Conservation (phyloP, 37 sponge, comb jelly and placozoan genomes). For the Crambe crambe region DNA sequence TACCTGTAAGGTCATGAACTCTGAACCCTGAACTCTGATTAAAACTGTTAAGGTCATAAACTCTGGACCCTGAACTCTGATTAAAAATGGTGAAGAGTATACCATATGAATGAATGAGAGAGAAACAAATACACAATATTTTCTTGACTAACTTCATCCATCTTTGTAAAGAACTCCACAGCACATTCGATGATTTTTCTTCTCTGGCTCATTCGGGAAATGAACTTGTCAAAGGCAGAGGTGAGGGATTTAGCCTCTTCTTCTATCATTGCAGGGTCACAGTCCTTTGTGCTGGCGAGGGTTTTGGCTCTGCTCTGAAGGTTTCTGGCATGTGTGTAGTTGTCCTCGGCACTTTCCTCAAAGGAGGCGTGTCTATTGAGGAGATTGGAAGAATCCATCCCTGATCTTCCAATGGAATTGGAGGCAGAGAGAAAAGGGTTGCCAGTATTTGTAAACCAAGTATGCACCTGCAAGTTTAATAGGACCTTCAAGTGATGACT, state of each 20-base stretch:
- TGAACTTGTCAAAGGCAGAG: constrained; percentile 33
- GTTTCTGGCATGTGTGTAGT: constrained; percentile 23
- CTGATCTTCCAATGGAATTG: constrained; percentile 36
- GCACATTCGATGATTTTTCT: constrained; percentile 61
- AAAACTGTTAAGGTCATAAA: too few species aligned
- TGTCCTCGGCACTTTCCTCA: constrained; percentile 26
- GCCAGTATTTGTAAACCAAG: constrained; percentile 54
- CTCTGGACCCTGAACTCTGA: too few species aligned
- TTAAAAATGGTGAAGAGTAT: too few species aligned
- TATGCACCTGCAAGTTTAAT: constrained; percentile 21
- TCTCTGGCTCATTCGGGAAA: constrained; percentile 32
- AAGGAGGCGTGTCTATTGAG: constrained; percentile 59
- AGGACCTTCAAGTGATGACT: too few species aligned
- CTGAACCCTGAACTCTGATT: too few species aligned
- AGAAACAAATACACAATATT: too few species aligned
- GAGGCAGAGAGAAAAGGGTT: constrained; percentile 33
- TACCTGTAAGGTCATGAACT: too few species aligned
- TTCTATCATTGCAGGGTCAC: constrained; percentile 30
- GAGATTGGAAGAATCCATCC: neutral
- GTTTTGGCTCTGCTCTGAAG: constrained; percentile 26
- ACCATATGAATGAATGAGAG: too few species aligned
- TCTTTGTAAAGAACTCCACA: constrained; percentile 17
- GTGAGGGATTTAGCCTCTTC: constrained; percentile 35
- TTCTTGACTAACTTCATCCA: constrained; percentile 4
- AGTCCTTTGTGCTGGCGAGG: constrained; percentile 20